Conservation (phyloP, 2,113 vertebrate species). For the Tychaedon coryphoeus region DNA sequence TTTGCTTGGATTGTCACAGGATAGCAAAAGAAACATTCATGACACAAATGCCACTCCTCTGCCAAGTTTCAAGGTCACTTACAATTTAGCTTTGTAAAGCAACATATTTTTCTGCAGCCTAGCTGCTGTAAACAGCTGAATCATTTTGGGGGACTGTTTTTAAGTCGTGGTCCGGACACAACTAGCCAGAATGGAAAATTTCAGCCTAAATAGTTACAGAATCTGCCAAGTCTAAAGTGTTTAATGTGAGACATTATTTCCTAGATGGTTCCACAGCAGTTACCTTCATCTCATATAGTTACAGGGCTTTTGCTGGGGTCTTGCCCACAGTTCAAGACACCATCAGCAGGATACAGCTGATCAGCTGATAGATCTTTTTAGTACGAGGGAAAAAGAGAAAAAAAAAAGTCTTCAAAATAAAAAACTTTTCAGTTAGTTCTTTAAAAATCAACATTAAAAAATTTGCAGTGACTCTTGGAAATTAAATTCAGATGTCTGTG, state of each 20-base stretch:
- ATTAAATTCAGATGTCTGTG: neutral
- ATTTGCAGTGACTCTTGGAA: neutral
- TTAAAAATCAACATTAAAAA: neutral
- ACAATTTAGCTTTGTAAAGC: conserved; percentile 10
- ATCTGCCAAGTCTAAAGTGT: neutral
- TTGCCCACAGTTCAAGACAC: neutral
- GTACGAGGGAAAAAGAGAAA: rapidly evolving
- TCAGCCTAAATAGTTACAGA: neutral
- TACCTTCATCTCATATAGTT: neutral
- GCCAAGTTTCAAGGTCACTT: conserved; percentile 60
- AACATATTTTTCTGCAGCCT: conserved; percentile 7
- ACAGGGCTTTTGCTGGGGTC: neutral
- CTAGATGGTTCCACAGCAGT: neutral
- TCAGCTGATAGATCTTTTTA: neutral
- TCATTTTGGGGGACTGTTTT: neutral
- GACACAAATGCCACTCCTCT: conserved; percentile 14
- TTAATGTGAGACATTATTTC: neutral
- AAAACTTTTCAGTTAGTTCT: neutral
- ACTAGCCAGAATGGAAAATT: neutral
- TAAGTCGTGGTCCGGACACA: neutral
- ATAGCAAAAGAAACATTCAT: conserved; percentile 22
- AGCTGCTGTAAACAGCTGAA: conserved; percentile 30
- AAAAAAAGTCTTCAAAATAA: neutral
- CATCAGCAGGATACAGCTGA: neutral
- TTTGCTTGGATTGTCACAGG: conserved; percentile 18